Evolutionary conservation across 2,113 vertebrate genomes (phyloP).

Genomic region (Hippocampus barbouri): DNA sequence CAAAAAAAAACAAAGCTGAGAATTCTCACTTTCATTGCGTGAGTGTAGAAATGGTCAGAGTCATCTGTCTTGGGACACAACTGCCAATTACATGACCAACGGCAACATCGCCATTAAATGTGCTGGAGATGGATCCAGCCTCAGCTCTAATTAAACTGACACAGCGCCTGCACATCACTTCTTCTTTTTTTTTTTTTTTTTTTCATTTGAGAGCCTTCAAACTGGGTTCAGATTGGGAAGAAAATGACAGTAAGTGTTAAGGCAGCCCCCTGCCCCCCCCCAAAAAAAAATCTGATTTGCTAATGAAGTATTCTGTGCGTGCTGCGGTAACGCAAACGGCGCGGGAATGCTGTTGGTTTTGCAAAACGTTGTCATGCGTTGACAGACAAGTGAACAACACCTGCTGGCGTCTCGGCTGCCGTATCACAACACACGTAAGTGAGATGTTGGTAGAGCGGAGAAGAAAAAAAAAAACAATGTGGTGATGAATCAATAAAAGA

Average conservation of each 20-base stretch:
- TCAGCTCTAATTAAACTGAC: constrained; percentile 48
- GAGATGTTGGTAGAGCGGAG: neutral
- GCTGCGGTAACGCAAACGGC: constrained; percentile 39
- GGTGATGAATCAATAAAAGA: neutral
- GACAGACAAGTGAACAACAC: constrained; percentile 21
- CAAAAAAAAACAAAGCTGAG: neutral
- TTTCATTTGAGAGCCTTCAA: constrained; percentile 34
- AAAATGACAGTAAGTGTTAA: constrained; percentile 44
- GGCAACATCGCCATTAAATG: constrained; percentile 37
- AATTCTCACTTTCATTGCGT: constrained; percentile 22
- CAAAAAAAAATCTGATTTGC: constrained; percentile 27
- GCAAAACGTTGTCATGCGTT: constrained; percentile 31
- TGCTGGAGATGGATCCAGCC: constrained; percentile 45
- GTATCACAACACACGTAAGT: neutral
- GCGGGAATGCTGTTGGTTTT: constrained; percentile 19
- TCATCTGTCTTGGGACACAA: constrained; percentile 36
- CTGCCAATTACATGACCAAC: constrained; percentile 46
- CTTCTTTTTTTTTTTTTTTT: neutral
- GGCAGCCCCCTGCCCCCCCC: neutral
- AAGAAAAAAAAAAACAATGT: neutral
- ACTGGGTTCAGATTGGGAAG: constrained; percentile 44
- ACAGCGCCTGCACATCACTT: constrained; percentile 17
- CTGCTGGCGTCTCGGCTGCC: neutral
- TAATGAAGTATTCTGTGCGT: constrained; percentile 41
- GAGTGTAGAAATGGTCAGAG: constrained; percentile 23